Evolutionary conservation across 1,140 invertebrate species (phyloP).

Genomic region (Formica selysi): DNA sequence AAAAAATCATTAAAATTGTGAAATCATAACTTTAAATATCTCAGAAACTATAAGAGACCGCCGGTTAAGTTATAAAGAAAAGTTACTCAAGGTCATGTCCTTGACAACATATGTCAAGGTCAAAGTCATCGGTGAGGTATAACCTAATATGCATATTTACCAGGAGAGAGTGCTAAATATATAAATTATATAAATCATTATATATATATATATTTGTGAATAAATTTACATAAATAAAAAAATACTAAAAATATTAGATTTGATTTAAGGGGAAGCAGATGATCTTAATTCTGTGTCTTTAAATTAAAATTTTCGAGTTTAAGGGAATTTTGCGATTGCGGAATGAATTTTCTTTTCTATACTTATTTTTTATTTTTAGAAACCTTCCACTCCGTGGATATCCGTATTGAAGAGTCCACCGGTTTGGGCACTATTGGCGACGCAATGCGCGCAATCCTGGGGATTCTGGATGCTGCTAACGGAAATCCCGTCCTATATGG

Average conservation of each 20-base stretch:
- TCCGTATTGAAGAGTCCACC: constrained; percentile 91
- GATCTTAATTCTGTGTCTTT: not conserved
- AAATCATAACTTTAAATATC: too few relatives aligned
- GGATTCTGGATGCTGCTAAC: constrained; percentile 97
- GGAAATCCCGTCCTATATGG: constrained; percentile 96
- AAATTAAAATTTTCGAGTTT: not conserved
- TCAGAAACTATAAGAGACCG: too few relatives aligned
- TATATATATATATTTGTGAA: too few relatives aligned
- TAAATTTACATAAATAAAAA: not conserved
- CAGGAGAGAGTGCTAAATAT: not conserved
- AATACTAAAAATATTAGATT: not conserved
- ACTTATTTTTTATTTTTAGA: constrained; percentile 75
- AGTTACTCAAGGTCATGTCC: too few relatives aligned
- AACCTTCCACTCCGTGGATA: constrained; percentile 90
- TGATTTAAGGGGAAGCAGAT: not conserved
- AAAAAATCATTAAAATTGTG: too few relatives aligned
- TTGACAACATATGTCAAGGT: too few relatives aligned
- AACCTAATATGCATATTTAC: too few relatives aligned
- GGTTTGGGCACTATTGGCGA: constrained; percentile 93
- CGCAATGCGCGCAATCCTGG: constrained; percentile 96
- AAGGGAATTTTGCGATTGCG: not conserved
- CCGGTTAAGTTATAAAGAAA: too few relatives aligned
- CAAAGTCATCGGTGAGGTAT: too few relatives aligned
- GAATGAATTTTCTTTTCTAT: not conserved
- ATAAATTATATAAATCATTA: too few relatives aligned